phyloP scores from a whole-genome alignment of 2,113 vertebrate genomes.

The Montifringilla adamsi region DNA sequence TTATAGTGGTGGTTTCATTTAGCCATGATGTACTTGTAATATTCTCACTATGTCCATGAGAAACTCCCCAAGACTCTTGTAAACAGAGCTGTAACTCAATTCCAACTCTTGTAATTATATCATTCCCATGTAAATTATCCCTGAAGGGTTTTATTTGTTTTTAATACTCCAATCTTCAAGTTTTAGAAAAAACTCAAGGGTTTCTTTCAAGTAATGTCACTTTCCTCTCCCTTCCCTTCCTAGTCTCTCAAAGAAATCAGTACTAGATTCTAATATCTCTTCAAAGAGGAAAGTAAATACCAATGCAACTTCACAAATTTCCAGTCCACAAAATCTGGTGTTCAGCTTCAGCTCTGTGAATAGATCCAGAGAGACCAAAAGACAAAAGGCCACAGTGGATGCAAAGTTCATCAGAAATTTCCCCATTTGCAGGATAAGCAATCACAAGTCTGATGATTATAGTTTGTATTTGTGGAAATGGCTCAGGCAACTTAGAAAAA shows the following conservation, averaged over 20 bases:
- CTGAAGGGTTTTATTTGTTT: background rate
- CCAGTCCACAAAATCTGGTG: background rate
- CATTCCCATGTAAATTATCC: background rate
- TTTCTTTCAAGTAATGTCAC: background rate
- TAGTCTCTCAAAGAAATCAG: background rate
- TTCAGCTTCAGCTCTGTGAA: background rate
- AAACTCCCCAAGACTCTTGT: slow-evolving; percentile 2
- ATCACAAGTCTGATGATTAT: background rate
- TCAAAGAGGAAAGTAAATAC: background rate
- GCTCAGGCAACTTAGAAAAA: background rate
- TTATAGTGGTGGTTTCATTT: slow-evolving; percentile 17
- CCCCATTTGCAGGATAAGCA: background rate
- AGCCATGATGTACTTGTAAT: background rate
- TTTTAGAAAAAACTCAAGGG: background rate
- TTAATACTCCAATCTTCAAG: background rate
- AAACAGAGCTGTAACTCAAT: background rate
- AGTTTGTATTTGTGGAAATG: background rate
- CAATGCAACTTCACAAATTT: background rate
- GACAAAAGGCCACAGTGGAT: background rate
- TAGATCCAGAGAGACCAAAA: background rate
- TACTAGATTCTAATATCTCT: background rate
- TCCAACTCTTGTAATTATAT: background rate
- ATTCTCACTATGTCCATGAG: background rate
- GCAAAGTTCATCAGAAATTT: background rate
- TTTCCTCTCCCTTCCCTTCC: background rate